Percentiles rank a stretch among this genome's conserved stretches.
Evolutionary conservation across 2,797 vertebrate species (phyloP).

Genomic region (Valencia hispanica): DNA sequence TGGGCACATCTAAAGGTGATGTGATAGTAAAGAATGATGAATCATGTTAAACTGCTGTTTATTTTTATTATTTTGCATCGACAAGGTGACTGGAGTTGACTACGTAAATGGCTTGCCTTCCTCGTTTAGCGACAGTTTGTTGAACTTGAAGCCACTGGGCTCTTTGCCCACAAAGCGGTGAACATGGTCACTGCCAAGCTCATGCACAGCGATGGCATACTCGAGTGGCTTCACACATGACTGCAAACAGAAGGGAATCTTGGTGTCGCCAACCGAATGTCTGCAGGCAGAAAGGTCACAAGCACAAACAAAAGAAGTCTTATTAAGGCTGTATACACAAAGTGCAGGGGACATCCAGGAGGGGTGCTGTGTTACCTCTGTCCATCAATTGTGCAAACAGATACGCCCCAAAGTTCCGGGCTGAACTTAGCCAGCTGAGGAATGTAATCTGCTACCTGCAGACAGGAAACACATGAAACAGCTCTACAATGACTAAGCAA

Average conservation of each 20-base stretch:
- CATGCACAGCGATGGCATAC: conserved; percentile 88
- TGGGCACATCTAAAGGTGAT: not conserved
- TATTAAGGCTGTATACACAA: conserved; percentile 22
- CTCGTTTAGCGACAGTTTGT: conserved; percentile 88
- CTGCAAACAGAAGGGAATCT: conserved; percentile 91
- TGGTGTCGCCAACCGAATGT: conserved; percentile 89
- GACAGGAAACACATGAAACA: conserved; percentile 1
- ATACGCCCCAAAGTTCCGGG: conserved; percentile 89
- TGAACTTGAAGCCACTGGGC: conserved; percentile 91
- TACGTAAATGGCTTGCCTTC: conserved; percentile 76
- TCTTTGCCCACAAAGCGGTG: conserved; percentile 91
- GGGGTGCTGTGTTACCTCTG: conserved; percentile 80
- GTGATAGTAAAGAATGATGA: not conserved
- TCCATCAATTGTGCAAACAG: conserved; percentile 91
- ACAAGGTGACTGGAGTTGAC: not conserved
- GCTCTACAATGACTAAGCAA: not conserved
- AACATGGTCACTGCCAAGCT: conserved; percentile 82
- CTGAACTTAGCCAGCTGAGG: conserved; percentile 91
- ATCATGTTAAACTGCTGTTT: not conserved
- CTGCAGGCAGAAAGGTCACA: conserved; percentile 62
- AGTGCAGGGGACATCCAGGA: not conserved
- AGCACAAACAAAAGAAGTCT: conserved; percentile 31
- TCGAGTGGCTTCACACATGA: conserved; percentile 93
- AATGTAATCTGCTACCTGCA: conserved; percentile 91
- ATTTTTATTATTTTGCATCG: not conserved